Evolutionary conservation across 2,797 vertebrate genomes (phyloP).

Genomic region (Lagodon rhomboides): DNA sequence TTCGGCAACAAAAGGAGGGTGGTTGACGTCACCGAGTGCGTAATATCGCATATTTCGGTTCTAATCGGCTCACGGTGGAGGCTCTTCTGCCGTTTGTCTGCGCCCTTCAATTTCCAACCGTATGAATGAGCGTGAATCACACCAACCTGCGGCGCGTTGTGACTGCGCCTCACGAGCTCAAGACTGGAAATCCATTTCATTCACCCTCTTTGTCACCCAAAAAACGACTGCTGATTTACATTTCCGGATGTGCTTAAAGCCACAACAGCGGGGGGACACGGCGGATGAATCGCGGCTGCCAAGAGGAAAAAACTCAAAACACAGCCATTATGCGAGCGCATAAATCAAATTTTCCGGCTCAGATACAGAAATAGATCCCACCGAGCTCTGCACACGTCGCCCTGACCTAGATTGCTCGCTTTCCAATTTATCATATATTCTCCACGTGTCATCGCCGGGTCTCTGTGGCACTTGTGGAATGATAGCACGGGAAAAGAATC

Average conservation of each 20-base stretch:
- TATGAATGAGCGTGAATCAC: conserved; percentile 42
- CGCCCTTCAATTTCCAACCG: neutral
- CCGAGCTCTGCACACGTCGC: conserved; percentile 2
- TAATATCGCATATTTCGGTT: conserved; percentile 20
- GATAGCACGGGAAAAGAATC: conserved; percentile 70
- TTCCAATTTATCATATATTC: conserved; percentile 50
- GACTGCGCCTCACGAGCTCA: conserved; percentile 12
- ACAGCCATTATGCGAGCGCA: neutral
- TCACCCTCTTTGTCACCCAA: conserved; percentile 16
- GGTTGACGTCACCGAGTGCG: conserved; percentile 49
- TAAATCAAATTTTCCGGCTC: neutral
- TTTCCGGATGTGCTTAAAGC: neutral
- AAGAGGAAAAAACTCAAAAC: neutral
- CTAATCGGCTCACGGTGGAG: conserved; percentile 39
- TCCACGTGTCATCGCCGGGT: conserved; percentile 63
- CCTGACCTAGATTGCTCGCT: conserved; percentile 66
- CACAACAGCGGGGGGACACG: neutral
- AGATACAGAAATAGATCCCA: neutral
- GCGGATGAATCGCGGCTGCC: neutral
- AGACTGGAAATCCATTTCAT: conserved; percentile 20
- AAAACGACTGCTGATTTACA: neutral
- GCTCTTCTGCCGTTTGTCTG: neutral
- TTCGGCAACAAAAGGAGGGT: conserved; percentile 49
- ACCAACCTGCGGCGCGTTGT: neutral
- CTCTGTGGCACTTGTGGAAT: conserved; percentile 79